These are phyloP conservation scores for Origma solitaria DNA, from an alignment of 2,113 vertebrate genomes.

Conservation along the genomic window DNA sequence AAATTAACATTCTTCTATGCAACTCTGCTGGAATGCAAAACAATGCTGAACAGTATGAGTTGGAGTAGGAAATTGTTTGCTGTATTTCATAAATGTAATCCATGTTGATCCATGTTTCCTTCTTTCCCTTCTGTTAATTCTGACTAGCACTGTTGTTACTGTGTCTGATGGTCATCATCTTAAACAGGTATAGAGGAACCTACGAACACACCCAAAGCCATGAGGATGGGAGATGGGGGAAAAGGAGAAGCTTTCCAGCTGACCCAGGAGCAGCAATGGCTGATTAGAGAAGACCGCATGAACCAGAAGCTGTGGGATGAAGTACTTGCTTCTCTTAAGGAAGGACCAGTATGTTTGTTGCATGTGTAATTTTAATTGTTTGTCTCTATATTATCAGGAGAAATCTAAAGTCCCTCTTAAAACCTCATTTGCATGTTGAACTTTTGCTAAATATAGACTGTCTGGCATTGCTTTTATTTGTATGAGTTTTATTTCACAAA, in stretches of 20 bases:
- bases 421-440: background rate
- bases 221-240: conserved; percentile 73
- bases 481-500: background rate
- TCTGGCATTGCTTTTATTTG: background rate
- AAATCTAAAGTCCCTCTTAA: background rate
- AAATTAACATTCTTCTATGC: background rate
- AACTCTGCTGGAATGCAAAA: background rate
- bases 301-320: conserved; percentile 98
- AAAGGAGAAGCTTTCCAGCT: conserved; percentile 89
- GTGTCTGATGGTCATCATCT: conserved; percentile 8
- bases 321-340: conserved; percentile 86
- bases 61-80: background rate
- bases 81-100: background rate
- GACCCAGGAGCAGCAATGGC: conserved; percentile 84
- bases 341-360: conserved; percentile 87
- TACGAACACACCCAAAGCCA: conserved; percentile 75
- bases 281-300: conserved; percentile 88
- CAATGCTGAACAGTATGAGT: background rate
- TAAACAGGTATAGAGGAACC: conserved; percentile 65
- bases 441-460: background rate
- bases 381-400: background rate
- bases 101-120: background rate
- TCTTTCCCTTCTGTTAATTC: background rate
- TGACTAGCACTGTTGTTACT: background rate
- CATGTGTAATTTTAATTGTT: background rate